Evolutionary conservation across 2,113 vertebrate genomes (phyloP).

Genomic region (Hippopotamus amphibius): DNA sequence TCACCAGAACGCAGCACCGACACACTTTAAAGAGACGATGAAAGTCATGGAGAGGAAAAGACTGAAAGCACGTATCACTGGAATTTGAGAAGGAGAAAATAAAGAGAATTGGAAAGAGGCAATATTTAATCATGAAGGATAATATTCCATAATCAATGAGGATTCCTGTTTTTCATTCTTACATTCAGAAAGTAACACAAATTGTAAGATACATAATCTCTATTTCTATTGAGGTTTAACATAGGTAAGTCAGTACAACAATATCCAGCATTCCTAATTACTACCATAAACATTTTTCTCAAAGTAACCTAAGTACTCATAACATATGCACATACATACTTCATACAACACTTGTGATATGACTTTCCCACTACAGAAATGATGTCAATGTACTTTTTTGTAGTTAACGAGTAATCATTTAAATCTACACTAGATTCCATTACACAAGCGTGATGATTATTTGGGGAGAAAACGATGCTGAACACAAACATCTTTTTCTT

Average conservation of each 20-base stretch:
- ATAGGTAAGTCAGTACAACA: not conserved
- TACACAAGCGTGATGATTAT: not conserved
- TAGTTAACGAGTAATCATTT: not conserved
- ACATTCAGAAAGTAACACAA: not conserved
- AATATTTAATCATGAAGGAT: not conserved
- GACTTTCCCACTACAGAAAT: not conserved
- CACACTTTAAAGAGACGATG: not conserved
- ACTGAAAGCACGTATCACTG: not conserved
- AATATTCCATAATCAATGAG: not conserved
- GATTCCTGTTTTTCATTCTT: not conserved
- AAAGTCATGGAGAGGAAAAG: not conserved
- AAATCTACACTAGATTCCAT: not conserved
- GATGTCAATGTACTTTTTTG: not conserved
- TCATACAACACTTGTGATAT: not conserved
- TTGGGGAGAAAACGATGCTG: not conserved
- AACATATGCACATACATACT: not conserved
- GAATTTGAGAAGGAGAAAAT: not conserved
- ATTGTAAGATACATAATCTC: not conserved
- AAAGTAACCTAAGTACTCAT: not conserved
- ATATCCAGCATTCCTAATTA: not conserved
- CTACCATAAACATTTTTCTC: not conserved
- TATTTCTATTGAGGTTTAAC: not conserved
- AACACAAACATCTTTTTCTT: not conserved
- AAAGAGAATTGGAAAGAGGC: not conserved
- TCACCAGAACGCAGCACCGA: not conserved